Evolutionary conservation across 2,888 invertebrate genomes (phyloP), one percentile per base, ranked within the genome.

Genomic region (Drosophila fulvimacula): DNA sequence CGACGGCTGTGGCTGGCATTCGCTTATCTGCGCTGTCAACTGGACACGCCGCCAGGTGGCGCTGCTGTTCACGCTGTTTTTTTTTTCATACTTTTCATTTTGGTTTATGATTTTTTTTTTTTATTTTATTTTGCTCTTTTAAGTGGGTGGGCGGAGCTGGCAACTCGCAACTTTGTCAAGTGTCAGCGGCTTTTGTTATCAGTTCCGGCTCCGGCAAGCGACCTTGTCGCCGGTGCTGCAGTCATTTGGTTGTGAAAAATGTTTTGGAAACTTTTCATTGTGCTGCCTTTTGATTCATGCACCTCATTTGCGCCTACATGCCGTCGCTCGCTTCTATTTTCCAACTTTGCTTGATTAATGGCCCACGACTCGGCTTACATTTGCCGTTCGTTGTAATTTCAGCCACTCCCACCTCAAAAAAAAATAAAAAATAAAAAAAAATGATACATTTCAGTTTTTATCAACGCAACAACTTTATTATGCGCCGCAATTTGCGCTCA

Each of bases 141-240:
- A 41, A 19, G 19, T 19, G 41, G 41, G 19, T 3, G 17, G 27
- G 21, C 42, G 11, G 5, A 0, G 11, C 46, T 27, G 13, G 46
- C 27, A 46, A 68, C 57, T 80, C 62, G 71, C 80, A 80, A 88
- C 82, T 90, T 88, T 90, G 88, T 89, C 88, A 90, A 88, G 88
- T 90, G 90, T 88, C 90, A 88, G 83, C 83, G 78, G 81, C 83
- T 88, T 79, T 87, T 87, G 87, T 89, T 90, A 89, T 89, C 90
- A 89, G 73, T 87, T 87, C 88, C 87, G 87, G 77, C 75, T 87
- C 88, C 87, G 87, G 77, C 75, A 68, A 67, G 48, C 59, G 69
- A 74, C 71, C 69, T 73, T 70, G 81, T 61, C 71, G 70, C 66
- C 56, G 57, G n/a, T 63, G 61, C 63, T 41, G 41, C 39, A 69